Conservation (phyloP, 2,797 vertebrate genomes). For the Vespertilio murinus region DNA sequence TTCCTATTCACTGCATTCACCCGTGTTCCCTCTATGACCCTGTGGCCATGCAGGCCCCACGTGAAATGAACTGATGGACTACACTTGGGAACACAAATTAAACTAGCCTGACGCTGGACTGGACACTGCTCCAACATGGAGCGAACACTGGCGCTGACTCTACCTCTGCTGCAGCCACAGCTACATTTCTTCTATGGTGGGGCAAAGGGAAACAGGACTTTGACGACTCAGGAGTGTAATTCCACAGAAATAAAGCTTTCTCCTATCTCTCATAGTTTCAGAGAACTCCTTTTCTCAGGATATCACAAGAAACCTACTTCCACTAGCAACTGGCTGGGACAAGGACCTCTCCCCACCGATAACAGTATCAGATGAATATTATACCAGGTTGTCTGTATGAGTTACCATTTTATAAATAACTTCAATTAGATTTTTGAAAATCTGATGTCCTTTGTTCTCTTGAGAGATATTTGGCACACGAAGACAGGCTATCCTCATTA, state of each 20-base stretch:
- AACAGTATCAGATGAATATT: neutral
- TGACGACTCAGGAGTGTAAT: neutral
- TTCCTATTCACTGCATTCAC: neutral
- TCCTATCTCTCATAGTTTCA: neutral
- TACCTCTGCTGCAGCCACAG: neutral
- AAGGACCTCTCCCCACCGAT: neutral
- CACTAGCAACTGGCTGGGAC: neutral
- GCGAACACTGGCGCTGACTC: neutral
- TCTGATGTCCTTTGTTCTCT: constrained; percentile 37
- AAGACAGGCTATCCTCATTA: constrained; percentile 22
- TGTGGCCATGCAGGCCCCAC: neutral
- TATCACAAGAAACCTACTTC: neutral
- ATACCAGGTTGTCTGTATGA: neutral
- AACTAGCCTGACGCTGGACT: neutral
- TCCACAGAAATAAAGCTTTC: neutral
- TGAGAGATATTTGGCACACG: neutral
- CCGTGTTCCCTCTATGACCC: neutral
- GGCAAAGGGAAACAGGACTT: neutral
- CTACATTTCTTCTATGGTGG: neutral
- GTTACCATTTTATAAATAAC: constrained; percentile 32
- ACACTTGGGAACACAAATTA: neutral
- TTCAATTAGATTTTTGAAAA: constrained; percentile 51
- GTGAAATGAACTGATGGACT: neutral
- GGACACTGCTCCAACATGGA: neutral
- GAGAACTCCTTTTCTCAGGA: neutral